Percentiles rank a stretch among this genome's conserved stretches.
phyloP scores from a whole-genome alignment of 2,797 vertebrate species.

The Aldrovandia affinis region DNA sequence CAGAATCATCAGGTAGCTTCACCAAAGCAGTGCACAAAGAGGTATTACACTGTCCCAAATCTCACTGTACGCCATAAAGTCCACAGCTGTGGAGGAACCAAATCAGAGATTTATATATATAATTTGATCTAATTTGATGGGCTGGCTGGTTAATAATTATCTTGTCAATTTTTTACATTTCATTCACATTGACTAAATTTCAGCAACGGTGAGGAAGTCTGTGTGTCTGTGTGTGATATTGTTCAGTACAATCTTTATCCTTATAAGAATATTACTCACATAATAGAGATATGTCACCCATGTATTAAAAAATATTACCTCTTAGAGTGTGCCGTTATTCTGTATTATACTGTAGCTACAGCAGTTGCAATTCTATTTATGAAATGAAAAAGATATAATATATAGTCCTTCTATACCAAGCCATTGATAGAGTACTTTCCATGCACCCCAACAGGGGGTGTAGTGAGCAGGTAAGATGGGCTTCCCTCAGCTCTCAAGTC shows the following conservation, averaged over 20 bases:
- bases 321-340: neutral
- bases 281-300: neutral
- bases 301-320: neutral
- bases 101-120: neutral
- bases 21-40: neutral
- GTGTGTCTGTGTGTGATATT: neutral
- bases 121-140: neutral
- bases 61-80: neutral
- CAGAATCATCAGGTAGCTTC: constrained; percentile 11
- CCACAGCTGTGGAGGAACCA: neutral
- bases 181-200: neutral
- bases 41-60: neutral
- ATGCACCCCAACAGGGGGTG: neutral
- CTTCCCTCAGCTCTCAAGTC: neutral
- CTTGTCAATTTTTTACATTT: neutral
- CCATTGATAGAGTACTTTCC: neutral
- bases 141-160: neutral
- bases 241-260: neutral
- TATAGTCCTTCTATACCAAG: neutral
- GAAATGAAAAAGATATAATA: too few relatives aligned
- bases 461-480: neutral
- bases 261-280: neutral
- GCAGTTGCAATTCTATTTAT: neutral
- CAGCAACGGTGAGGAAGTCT: neutral
- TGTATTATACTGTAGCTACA: neutral